Base-by-base conservation (phyloP, 2,888 invertebrate genomes). In the Hecatera dysodea region DNA sequence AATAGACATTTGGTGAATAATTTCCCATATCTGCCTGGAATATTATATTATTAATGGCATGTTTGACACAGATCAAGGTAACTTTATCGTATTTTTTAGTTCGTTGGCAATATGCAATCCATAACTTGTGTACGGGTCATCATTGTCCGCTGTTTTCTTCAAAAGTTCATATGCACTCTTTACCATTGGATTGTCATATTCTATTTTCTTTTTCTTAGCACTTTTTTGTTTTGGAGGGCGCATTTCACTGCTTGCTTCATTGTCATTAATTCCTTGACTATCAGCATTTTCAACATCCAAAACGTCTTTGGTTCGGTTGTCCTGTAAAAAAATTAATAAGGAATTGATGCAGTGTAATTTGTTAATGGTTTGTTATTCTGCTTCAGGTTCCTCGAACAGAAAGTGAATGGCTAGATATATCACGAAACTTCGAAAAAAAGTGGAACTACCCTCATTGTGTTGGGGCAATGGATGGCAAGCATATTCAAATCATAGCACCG, bases 1-100 rank as follows among this genome's bases (percentile, higher is more conserved):
- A 70, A 70, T 70, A 64, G 59, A 60, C 70, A 64, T 70, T 70
- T 64, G 70, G 70, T 70, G 71, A 61, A 66, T 71, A 66, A 56
- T 67, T 72, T 61, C 66, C 62, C 52, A 72, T 66, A 62, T 66
- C 66, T 56, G 71, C 71, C 56, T 71, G 48, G 61, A 71, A 65
- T 71, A 71, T 71, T 61, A 65, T 56, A 72, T 72, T 66, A 57
- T 66, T 62, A 62, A 72, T 68, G 48, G 68, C 68, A 62, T 68
- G 68, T 55, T 68, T 68, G 52, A 67, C 59, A 53, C 33, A 53
- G 22, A 39, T 46, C 44, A 67, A 60, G 22, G 67, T 67, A 33
- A 36, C 24, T 55, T 29, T 33, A 61, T 67, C 67, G 33, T 67
- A 67, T 67, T 67, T 67, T 60, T 53, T 59, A 67, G 52, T 60